phyloP scores from a whole-genome alignment of 1,140 invertebrate species.

The Planococcus citri region DNA sequence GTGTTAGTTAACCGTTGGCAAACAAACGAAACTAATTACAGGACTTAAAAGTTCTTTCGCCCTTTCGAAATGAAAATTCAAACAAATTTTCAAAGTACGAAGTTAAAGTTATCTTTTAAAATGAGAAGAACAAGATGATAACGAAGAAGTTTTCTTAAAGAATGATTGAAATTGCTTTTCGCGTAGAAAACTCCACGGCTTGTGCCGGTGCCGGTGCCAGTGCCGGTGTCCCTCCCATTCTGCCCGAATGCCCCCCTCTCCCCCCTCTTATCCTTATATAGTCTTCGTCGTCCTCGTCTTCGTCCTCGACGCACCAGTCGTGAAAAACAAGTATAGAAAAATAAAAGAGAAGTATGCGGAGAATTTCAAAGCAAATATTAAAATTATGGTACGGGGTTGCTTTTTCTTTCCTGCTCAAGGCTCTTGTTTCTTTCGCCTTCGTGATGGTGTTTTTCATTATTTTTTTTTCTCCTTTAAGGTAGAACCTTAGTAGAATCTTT shows the following conservation, averaged over 20 bases:
- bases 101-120: slow-evolving; percentile 18
- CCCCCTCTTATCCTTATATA: too few species aligned
- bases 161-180: slow-evolving; percentile 16
- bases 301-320: too few species aligned
- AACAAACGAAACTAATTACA: slow-evolving; percentile 19
- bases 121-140: neutral
- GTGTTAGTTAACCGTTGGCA: slow-evolving; percentile 10
- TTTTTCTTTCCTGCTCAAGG: too few species aligned
- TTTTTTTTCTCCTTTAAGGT: too few species aligned
- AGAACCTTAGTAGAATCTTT: too few species aligned
- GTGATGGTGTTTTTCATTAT: too few species aligned
- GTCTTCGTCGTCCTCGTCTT: too few species aligned
- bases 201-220: too few species aligned
- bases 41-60: slow-evolving; percentile 18
- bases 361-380: neutral
- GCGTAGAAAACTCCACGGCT: neutral
- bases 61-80: slow-evolving; percentile 18
- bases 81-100: slow-evolving; percentile 17
- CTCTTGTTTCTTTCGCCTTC: too few species aligned
- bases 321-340: neutral
- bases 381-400: too few species aligned
- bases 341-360: neutral
- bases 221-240: too few species aligned
- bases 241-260: too few species aligned
- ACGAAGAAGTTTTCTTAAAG: slow-evolving; percentile 11